Conservation (phyloP, 2,888 invertebrate species). For the Diogma glabrata region DNA sequence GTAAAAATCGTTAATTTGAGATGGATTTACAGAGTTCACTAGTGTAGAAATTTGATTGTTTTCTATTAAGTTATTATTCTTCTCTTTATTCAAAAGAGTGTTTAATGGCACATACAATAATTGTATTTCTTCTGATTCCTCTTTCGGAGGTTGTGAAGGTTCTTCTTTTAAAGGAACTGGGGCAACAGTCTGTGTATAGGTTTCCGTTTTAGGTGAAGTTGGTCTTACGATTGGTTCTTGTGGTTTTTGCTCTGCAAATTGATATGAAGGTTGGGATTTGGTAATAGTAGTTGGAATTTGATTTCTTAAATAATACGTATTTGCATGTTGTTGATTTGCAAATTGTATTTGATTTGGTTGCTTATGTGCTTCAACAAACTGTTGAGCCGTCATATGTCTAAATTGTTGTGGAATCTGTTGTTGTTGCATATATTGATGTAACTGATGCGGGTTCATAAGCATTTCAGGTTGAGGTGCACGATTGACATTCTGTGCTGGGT, state of each 20-base stretch:
- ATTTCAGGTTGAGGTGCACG: conserved; percentile 8
- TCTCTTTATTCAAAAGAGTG: conserved; percentile 45
- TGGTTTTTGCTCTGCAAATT: conserved; percentile 13
- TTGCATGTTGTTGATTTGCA: no score
- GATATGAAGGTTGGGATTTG: conserved; percentile 10
- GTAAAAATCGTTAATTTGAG: conserved; percentile 37
- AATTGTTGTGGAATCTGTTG: conserved; percentile 10
- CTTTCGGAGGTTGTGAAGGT: neutral
- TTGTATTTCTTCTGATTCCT: conserved; percentile 51
- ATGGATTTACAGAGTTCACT: conserved; percentile 35
- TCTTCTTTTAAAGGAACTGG: no score
- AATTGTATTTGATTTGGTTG: neutral
- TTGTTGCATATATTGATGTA: no score
- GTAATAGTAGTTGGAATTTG: neutral
- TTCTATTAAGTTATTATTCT: no score
- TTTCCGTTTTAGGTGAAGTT: conserved; percentile 15
- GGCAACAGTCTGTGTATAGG: conserved; percentile 6
- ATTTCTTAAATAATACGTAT: neutral
- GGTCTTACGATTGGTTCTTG: conserved; percentile 16
- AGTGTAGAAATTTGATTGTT: conserved; percentile 26
- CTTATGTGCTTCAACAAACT: conserved; percentile 9
- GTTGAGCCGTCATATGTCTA: no score
- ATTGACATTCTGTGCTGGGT: no score
- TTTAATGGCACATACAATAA: conserved; percentile 73
- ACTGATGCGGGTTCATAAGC: no score